phyloP scores from a whole-genome alignment of 2,888 invertebrate genomes.

The Monoplex corrugatus region DNA sequence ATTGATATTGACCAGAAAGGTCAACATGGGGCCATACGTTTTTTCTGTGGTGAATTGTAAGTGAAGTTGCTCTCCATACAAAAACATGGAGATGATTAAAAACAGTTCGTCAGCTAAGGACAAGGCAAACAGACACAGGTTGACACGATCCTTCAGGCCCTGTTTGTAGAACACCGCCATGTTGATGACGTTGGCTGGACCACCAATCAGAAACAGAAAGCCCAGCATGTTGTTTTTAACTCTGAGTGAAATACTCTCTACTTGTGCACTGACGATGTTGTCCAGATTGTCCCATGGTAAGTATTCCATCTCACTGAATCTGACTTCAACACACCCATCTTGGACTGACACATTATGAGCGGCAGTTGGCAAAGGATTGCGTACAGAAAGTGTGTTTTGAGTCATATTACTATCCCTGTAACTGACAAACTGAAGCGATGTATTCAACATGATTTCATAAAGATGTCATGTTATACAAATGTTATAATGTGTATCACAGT shows the following conservation, averaged over 20 bases:
- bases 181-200: slow-evolving; percentile 31
- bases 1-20: not conserved
- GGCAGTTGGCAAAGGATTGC: not conserved
- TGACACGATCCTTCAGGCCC: slow-evolving; percentile 2
- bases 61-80: not conserved
- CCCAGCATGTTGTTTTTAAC: not conserved
- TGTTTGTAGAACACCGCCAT: slow-evolving; percentile 32
- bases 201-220: slow-evolving; percentile 11
- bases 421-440: too few species aligned
- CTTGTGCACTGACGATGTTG: not conserved
- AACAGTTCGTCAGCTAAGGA: not conserved
- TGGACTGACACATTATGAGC: not conserved
- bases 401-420: too few species aligned
- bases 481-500: too few species aligned
- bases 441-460: too few species aligned
- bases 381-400: not conserved
- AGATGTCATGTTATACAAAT: too few species aligned
- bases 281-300: slow-evolving; percentile 14
- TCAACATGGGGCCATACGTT: not conserved
- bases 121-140: slow-evolving; percentile 6
- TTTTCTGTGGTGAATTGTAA: not conserved
- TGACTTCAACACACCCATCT: not conserved
- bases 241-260: not conserved
- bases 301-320: not conserved
- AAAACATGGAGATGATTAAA: not conserved